Conservation (phyloP, 2,888 invertebrate species). For the Agrotis clavis region DNA sequence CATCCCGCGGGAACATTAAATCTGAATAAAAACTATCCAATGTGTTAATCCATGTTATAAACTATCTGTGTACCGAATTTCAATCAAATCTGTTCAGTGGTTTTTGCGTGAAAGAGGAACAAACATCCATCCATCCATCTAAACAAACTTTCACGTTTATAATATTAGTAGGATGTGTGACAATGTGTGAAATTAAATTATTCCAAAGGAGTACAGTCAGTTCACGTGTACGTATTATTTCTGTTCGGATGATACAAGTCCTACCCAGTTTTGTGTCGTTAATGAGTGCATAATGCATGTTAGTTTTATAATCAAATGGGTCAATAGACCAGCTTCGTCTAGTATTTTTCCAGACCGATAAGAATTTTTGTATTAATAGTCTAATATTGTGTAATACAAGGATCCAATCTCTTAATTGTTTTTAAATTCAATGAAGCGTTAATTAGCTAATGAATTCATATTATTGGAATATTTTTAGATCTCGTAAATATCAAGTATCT, state of each 20-base stretch:
- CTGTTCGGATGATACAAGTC: neutral
- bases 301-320: constrained; percentile 1
- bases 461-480: too few relatives aligned
- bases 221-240: neutral
- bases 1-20: too few relatives aligned
- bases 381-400: constrained; percentile 2
- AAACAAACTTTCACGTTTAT: too few relatives aligned
- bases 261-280: neutral
- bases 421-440: neutral
- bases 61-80: too few relatives aligned
- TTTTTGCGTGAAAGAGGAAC: too few relatives aligned
- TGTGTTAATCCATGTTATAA: too few relatives aligned
- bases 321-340: constrained; percentile 19
- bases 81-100: too few relatives aligned
- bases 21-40: too few relatives aligned
- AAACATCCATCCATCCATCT: too few relatives aligned
- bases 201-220: neutral
- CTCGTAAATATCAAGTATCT: too few relatives aligned
- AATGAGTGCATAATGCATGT: neutral
- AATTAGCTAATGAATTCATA: neutral
- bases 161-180: too few relatives aligned
- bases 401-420: neutral
- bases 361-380: constrained; percentile 23
- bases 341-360: constrained; percentile 49
- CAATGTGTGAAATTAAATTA: too few relatives aligned